Conservation (phyloP, 2,797 vertebrate genomes). For the Ctenopoma kingsleyae region DNA sequence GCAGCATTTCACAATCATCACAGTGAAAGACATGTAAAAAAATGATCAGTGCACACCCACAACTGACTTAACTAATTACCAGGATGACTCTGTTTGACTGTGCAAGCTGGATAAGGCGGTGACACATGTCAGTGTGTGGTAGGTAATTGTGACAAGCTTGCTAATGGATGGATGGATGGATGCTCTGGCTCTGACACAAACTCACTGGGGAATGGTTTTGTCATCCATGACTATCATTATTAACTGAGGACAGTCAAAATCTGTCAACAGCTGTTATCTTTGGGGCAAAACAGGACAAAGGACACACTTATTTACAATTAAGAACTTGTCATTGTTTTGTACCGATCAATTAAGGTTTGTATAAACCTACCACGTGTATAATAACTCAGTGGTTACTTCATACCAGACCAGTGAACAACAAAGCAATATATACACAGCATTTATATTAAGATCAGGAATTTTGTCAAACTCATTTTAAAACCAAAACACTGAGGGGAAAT, state of each 20-base stretch:
- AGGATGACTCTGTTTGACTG: slow-evolving; percentile 29
- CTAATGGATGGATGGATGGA: slow-evolving; percentile 55
- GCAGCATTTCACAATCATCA: slow-evolving; percentile 55
- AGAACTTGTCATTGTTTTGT: slow-evolving; percentile 13
- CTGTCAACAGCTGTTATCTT: slow-evolving; percentile 39
- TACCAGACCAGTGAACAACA: neutral
- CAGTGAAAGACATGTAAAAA: slow-evolving; percentile 53
- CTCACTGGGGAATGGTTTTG: slow-evolving; percentile 35
- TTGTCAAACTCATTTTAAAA: too few relatives aligned
- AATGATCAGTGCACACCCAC: slow-evolving; percentile 58
- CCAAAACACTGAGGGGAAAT: neutral
- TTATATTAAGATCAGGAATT: neutral
- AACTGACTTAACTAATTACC: slow-evolving; percentile 65
- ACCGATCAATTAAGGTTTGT: neutral
- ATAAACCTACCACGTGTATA: neutral
- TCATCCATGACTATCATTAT: slow-evolving; percentile 40
- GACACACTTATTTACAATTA: slow-evolving; percentile 1
- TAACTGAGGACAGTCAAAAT: slow-evolving; percentile 25
- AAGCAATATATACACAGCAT: neutral
- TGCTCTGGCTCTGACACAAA: slow-evolving; percentile 37
- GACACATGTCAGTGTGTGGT: slow-evolving; percentile 49
- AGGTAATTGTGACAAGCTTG: slow-evolving; percentile 42
- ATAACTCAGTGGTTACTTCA: neutral
- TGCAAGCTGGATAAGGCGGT: slow-evolving; percentile 46
- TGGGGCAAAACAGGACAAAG: slow-evolving; percentile 10